Percentiles rank a stretch among this genome's conserved stretches.
phyloP scores from a whole-genome alignment of 2,113 vertebrate genomes.

The Carettochelys insculpta region DNA sequence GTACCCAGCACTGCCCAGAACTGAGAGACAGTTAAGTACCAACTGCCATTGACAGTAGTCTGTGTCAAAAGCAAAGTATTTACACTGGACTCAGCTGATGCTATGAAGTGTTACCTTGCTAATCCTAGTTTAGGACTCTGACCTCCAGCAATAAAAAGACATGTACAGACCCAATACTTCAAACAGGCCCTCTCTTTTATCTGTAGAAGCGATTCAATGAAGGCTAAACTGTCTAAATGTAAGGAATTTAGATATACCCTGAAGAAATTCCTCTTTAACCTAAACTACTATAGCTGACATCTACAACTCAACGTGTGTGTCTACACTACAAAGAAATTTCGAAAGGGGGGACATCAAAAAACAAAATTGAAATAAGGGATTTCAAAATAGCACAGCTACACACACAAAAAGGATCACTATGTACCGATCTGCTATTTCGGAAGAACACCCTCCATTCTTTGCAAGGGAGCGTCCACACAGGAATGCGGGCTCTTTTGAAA shows the following conservation, averaged over 20 bases:
- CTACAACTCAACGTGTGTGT: too few species aligned
- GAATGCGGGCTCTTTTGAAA: too few species aligned
- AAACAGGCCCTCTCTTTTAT: not conserved
- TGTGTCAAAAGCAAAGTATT: not conserved
- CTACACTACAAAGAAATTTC: too few species aligned
- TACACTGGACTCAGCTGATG: not conserved
- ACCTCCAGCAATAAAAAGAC: not conserved
- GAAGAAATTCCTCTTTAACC: not conserved
- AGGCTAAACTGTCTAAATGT: not conserved
- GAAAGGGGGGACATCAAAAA: too few species aligned
- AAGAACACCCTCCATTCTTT: too few species aligned
- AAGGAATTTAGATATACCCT: fast-evolving
- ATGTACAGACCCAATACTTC: not conserved
- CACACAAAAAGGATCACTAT: too few species aligned
- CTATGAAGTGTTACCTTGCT: not conserved
- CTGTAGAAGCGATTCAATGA: not conserved
- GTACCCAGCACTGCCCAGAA: not conserved
- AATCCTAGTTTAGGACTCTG: not conserved
- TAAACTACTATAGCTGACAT: fast-evolving
- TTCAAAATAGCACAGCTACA: too few species aligned
- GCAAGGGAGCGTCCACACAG: too few species aligned
- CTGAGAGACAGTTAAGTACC: not conserved
- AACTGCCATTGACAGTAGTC: not conserved
- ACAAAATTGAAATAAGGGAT: too few species aligned
- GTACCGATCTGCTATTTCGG: too few species aligned